Evolutionary conservation across 2,797 vertebrate species (phyloP), one percentile per base, ranked within the genome.

Genomic region (Ctenopoma kingsleyae): DNA sequence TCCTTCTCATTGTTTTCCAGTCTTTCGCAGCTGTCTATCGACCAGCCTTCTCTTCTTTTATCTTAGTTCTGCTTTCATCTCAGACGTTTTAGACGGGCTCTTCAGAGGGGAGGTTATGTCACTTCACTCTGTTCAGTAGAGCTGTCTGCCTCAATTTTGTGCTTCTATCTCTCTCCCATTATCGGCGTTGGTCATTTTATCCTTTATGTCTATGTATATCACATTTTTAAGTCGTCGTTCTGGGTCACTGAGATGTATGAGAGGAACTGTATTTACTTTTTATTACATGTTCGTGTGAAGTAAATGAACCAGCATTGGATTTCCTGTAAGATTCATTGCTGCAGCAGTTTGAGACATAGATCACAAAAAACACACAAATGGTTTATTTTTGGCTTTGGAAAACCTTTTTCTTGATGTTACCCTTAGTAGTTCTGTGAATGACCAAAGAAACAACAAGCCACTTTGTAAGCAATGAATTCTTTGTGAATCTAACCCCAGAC

Each of bases 191-290:
- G 20, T 56, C 66, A 30, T 75, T 71, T 44, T 60, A 0, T 46
- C 49, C 50, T 80, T 70, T 67, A 56, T 20, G 71, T 67, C 44
- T 66, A 38, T 67, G 17, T 68, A 44, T 17, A 63, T 67, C 56
- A 25, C 43, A 68, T 38, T 71, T 58, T 20, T 58, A 16, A 67
- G 25, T 36, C 22, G 73, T 86, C 49, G 64, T 81, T 59, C 36
- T 3, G 88, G 92, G 91, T 90, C 85, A 91, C 91, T 93, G 93
- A 92, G 92, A 93, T 93, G 91, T 93, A 94, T 93, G 91, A 89
- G 86, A 92, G 78, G 70, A 86, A 58, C 74, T 84, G 82, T 88
- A 85, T 89, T 88, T 88, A 86, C 79, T 63, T 40, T 84, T 62
- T 68, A 59, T 85, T 80, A 78, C 67, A 84, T 78, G 68, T 87